These are phyloP conservation scores for Pygoscelis antarcticus DNA, from an alignment of 2,113 vertebrate species.

Conservation along the genomic window DNA sequence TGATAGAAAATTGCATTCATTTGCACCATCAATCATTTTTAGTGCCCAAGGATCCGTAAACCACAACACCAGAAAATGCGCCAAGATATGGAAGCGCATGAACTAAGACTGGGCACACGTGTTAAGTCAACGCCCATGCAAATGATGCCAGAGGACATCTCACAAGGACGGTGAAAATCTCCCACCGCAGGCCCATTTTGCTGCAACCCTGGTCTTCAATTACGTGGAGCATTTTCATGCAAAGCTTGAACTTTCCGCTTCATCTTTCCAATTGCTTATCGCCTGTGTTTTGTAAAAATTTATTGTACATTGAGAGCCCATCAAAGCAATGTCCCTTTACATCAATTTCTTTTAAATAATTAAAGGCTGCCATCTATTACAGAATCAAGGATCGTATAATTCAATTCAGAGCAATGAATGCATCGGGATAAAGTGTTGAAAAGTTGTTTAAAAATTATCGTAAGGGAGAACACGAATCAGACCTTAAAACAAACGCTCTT, in stretches of 20 bases:
- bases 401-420: background rate
- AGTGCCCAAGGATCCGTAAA: background rate
- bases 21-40: background rate
- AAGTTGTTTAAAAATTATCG: background rate
- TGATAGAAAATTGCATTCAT: background rate
- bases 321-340: background rate
- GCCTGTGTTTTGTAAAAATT: background rate
- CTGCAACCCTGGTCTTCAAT: background rate
- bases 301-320: background rate
- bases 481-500: background rate
- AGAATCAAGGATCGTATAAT: background rate
- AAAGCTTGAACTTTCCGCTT: background rate
- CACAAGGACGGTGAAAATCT: background rate
- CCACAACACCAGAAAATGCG: background rate
- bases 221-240: background rate
- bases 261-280: background rate
- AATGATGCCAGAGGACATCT: background rate
- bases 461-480: background rate
- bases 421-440: accelerated
- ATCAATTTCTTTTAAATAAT: slow-evolving; percentile 22
- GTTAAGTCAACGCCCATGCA: background rate
- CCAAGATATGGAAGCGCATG: background rate
- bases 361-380: slow-evolving; percentile 20
- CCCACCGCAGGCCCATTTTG: background rate
- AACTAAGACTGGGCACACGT: background rate